Conservation (phyloP, 2,888 invertebrate species). For the Malthinus flaveolus region DNA sequence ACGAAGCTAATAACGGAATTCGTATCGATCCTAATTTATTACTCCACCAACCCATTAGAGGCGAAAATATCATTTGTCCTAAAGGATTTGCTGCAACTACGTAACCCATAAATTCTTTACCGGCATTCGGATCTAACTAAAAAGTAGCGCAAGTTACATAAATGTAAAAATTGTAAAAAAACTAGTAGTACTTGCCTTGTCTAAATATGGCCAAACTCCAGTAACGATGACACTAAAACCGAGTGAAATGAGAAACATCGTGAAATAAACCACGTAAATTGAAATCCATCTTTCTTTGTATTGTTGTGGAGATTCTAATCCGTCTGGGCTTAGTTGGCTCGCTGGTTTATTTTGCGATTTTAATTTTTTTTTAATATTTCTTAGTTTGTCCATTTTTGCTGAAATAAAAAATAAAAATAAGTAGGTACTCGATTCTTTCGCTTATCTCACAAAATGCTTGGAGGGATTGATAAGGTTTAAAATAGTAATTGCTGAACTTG, state of each 20-base stretch:
- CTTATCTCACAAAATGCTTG: no score
- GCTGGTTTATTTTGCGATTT: background rate
- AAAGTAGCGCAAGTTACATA: slow-evolving; percentile 37
- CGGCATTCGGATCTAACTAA: slow-evolving; percentile 77
- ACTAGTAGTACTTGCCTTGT: slow-evolving; percentile 75
- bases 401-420: background rate
- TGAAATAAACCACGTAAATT: slow-evolving; percentile 81
- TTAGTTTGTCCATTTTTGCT: background rate
- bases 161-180: background rate
- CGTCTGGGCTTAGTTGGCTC: slow-evolving; percentile 35
- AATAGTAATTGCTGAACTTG: no score
- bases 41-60: slow-evolving; percentile 83
- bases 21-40: slow-evolving; percentile 74
- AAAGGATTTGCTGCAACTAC: slow-evolving; percentile 86
- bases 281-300: slow-evolving; percentile 76
- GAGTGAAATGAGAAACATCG: slow-evolving; percentile 87
- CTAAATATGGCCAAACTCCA: slow-evolving; percentile 86
- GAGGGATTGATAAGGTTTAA: no score
- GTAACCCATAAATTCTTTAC: slow-evolving; percentile 81
- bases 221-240: slow-evolving; percentile 87
- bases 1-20: slow-evolving; percentile 69
- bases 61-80: slow-evolving; percentile 85
- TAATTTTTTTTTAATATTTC: background rate
- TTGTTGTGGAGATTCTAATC: slow-evolving; percentile 69
- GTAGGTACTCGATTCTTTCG: background rate